phyloP scores from a whole-genome alignment of 2,113 vertebrate species.

The Mobula birostris region DNA sequence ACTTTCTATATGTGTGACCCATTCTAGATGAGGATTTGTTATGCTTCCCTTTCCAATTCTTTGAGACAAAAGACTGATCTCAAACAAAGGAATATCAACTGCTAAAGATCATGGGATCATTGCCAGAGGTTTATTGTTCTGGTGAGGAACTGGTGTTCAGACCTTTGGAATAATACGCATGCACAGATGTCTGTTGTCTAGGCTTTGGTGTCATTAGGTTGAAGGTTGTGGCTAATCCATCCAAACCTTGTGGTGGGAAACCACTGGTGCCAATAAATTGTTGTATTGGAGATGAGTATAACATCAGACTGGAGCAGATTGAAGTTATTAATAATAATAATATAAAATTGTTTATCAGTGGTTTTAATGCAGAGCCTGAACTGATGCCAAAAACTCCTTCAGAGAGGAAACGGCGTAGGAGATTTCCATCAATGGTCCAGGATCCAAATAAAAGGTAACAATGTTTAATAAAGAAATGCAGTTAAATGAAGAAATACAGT shows the following conservation, averaged over 20 bases:
- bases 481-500: background rate
- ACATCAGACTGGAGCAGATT: too few relatives aligned
- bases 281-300: too few relatives aligned
- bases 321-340: too few relatives aligned
- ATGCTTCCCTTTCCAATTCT: background rate
- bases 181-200: too few relatives aligned
- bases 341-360: slow-evolving; percentile 50
- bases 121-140: background rate
- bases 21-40: background rate
- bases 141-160: background rate
- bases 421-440: slow-evolving; percentile 57
- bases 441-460: slow-evolving; percentile 51
- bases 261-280: too few relatives aligned
- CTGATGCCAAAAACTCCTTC: slow-evolving; percentile 94
- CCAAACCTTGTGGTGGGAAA: background rate
- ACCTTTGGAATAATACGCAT: background rate
- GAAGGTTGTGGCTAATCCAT: background rate
- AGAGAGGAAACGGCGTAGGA: slow-evolving; percentile 77
- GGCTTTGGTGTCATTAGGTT: background rate
- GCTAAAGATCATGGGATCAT: background rate
- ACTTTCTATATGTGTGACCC: background rate
- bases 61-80: too few relatives aligned
- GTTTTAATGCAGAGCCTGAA: slow-evolving; percentile 73
- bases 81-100: background rate
- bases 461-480: background rate